A percentile compares a stretch with the other conserved stretches of the same genome.
Evolutionary conservation across 2,888 invertebrate species (phyloP).

Genomic region (Masnerella sp.): DNA sequence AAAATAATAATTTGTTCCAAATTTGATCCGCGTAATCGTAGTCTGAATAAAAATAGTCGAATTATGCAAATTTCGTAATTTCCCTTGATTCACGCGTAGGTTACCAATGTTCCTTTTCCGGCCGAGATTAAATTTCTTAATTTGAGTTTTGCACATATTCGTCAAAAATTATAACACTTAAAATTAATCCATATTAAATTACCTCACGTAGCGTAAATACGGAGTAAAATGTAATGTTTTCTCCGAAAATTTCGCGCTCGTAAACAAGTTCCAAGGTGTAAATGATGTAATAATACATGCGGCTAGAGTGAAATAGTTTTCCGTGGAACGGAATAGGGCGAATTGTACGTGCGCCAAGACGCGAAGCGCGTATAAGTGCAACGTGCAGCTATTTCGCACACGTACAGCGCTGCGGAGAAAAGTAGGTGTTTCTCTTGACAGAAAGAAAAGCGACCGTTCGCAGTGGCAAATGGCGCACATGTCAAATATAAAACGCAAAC

Average conservation of each 20-base stretch:
- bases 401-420: slow-evolving; percentile 25
- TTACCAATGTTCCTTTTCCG: too few relatives aligned
- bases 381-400: slow-evolving; percentile 43
- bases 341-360: slow-evolving; percentile 54
- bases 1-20: too few relatives aligned
- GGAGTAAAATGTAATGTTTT: slow-evolving; percentile 7
- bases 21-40: too few relatives aligned
- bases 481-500: slow-evolving; percentile 48
- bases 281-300: slow-evolving; percentile 66
- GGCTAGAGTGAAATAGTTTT: slow-evolving; percentile 49
- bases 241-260: slow-evolving; percentile 61
- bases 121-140: background rate
- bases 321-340: slow-evolving; percentile 37
- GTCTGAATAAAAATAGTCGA: too few relatives aligned
- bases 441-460: slow-evolving; percentile 44
- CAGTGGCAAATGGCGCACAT: slow-evolving; percentile 33
- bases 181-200: slow-evolving; percentile 11
- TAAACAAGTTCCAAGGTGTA: slow-evolving; percentile 64
- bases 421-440: slow-evolving; percentile 44
- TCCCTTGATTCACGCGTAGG: too few relatives aligned
- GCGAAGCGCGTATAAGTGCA: slow-evolving; percentile 42
- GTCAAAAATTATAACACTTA: background rate
- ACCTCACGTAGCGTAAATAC: background rate
- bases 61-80: too few relatives aligned
- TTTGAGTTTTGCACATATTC: too few relatives aligned